Conservation (phyloP, 2,888 invertebrate species). For the Agrypnus murinus region DNA sequence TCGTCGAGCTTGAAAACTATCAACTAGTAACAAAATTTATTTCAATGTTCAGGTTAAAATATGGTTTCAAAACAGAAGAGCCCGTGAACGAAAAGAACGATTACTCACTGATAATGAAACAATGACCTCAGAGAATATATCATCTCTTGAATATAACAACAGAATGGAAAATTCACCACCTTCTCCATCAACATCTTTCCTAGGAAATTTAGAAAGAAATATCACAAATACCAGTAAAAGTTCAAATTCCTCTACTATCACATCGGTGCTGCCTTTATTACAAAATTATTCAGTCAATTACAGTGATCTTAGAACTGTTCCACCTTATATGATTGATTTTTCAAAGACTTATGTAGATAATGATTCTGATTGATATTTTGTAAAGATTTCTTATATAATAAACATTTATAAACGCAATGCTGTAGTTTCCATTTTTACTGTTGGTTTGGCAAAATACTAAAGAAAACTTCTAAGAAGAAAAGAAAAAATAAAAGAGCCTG, state of each 20-base stretch:
- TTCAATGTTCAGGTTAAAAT: slow-evolving; percentile 77
- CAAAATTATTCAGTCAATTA: neutral
- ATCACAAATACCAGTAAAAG: no score
- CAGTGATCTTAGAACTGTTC: neutral
- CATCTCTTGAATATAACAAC: neutral
- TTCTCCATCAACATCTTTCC: neutral
- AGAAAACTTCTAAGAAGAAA: no score
- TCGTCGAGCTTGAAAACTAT: no score
- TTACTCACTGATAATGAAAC: slow-evolving; percentile 62
- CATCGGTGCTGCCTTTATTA: neutral
- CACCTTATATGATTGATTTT: neutral
- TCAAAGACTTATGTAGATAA: neutral
- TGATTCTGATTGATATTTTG: neutral
- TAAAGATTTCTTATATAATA: no score
- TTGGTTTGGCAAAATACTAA: no score
- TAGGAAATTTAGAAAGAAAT: neutral
- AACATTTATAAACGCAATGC: no score
- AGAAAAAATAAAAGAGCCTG: no score
- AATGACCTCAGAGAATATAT: neutral
- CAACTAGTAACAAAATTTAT: no score
- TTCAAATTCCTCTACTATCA: neutral
- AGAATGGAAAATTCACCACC: neutral
- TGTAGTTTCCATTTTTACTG: no score
- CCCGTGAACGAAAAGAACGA: slow-evolving; percentile 81
- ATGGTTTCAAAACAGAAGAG: slow-evolving; percentile 89